Conservation (phyloP, 92 coral and sea anemone species). For the Palythoa grandis region DNA sequence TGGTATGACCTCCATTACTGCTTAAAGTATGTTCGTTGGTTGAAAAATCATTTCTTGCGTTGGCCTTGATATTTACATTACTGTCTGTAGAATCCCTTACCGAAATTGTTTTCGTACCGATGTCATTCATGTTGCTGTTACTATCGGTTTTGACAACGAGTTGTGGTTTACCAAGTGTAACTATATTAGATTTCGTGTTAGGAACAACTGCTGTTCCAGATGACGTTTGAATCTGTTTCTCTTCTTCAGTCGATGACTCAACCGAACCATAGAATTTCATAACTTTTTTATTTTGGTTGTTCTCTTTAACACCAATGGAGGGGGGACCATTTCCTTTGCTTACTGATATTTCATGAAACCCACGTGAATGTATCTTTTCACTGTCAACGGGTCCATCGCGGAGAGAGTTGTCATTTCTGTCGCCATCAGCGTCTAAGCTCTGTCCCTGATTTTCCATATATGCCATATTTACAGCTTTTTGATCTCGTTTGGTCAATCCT, state of each 20-base stretch:
- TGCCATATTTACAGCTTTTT: constrained; percentile 55
- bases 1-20: not conserved
- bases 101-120: not conserved
- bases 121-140: not conserved
- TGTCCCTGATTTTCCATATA: constrained; percentile 74
- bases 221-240: not conserved
- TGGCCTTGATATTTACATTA: not conserved
- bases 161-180: not conserved
- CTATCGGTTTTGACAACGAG: not conserved
- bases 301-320: not conserved
- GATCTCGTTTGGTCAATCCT: constrained; percentile 58
- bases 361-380: constrained; percentile 57
- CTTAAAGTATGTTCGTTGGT: not conserved
- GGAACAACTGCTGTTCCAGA: not conserved
- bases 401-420: constrained; percentile 26
- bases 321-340: constrained; percentile 82
- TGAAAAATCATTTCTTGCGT: not conserved
- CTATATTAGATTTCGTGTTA: not conserved
- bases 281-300: constrained; percentile 24
- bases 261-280: constrained; percentile 56
- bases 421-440: constrained; percentile 74
- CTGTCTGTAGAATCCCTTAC: not conserved
- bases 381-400: constrained; percentile 35
- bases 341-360: constrained; percentile 66
- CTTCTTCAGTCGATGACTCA: constrained; percentile 33